Base-by-base conservation (phyloP, 2,888 invertebrate genomes). In the Chesias legatella region DNA sequence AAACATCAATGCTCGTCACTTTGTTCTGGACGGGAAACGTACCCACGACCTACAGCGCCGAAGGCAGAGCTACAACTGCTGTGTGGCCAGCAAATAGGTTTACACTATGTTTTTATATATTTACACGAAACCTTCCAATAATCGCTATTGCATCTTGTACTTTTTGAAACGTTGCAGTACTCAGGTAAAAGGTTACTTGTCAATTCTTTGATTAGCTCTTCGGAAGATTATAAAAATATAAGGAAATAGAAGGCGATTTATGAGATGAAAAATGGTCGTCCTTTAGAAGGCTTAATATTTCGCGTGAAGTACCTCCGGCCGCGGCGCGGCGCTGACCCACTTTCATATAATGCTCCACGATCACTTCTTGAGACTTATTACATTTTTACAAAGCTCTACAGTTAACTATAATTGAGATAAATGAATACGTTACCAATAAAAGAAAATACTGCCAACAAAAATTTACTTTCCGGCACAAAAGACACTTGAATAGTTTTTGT, bases 231-330 rank as follows among this genome's bases (percentile, higher is more conserved):
- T 31, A 41, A 22, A 24, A 23, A 33, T 33, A 28, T 23, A 40
- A 34, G 37, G 28, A 28, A 27, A 29, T 34, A 27, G 25, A 39
- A 44, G 32, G 32, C 39, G 36, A 45, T 45, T 45, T 36, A 36
- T 40, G 30, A 40, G 36, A 51, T 53, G 44, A 53, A 48, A 48
- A 48, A 48, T 53, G 27, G 48, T 44, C 46, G 44, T 51, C 40
- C 44, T 43, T 34, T 27, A 43, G 43, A 53, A 53, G 48, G 48
- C 46, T 53, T 51, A 40, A 48, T 44, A 40, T 44, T 40, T 43
- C 42, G 46, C 40, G 26, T 48, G 46, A 30, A 47, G 41, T 48
- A 51, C 42, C 47, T 40, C 28, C 31, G 36, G 36, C 36, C 28
- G 3, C 13, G 3, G 13, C 13, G 13, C 13, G 13, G 3, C 13